phyloP scores from a whole-genome alignment of 1,140 invertebrate species.

The Solenopsis invicta region DNA sequence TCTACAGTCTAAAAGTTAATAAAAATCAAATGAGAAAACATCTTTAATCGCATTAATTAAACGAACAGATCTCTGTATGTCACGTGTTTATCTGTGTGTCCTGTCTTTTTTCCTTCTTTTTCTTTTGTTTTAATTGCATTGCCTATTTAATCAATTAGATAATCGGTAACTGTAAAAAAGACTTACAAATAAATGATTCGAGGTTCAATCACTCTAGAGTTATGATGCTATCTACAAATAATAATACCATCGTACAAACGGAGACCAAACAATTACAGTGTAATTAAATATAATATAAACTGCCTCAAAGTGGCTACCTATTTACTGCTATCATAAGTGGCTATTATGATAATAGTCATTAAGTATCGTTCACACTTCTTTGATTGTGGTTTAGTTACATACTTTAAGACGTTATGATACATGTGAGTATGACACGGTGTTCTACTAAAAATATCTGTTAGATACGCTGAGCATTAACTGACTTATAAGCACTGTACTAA shows the following conservation, averaged over 20 bases:
- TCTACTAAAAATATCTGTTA: conserved; percentile 85
- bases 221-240: conserved; percentile 81
- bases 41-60: conserved; percentile 3
- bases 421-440: conserved; percentile 85
- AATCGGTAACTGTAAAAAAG: conserved; percentile 78
- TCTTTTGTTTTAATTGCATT: conserved; percentile 55
- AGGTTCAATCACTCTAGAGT: conserved; percentile 55
- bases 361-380: conserved; percentile 82
- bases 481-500: conserved; percentile 84
- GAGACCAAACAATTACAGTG: conserved; percentile 69
- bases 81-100: conserved; percentile 8
- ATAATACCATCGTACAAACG: conserved; percentile 81
- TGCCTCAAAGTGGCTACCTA: conserved; percentile 83
- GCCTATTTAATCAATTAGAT: conserved; percentile 61
- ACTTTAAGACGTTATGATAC: conserved; percentile 83
- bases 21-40: conserved; percentile 18
- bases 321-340: conserved; percentile 77
- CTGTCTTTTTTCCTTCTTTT: not conserved
- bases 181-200: conserved; percentile 70
- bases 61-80: conserved; percentile 45
- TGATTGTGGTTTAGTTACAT: conserved; percentile 82
- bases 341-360: conserved; percentile 77
- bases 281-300: conserved; percentile 81
- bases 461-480: conserved; percentile 85
- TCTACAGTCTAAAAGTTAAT: conserved; percentile 19